Evolutionary conservation across 2,113 vertebrate genomes (phyloP).

Genomic region (Puffinus mauretanicus): DNA sequence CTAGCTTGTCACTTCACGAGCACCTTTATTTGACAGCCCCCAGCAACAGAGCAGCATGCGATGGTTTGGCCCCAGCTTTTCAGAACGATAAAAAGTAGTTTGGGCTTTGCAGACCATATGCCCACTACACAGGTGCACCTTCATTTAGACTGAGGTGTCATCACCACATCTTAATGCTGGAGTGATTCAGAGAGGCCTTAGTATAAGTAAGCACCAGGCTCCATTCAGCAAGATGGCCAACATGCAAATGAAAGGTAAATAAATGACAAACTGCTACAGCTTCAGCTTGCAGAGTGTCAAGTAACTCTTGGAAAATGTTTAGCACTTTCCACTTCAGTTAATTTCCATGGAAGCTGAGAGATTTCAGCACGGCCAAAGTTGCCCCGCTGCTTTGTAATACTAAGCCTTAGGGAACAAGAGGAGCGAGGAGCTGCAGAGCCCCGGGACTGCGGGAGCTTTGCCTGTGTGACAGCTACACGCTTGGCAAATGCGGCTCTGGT

Average conservation of each 20-base stretch:
- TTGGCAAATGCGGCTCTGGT: fast-evolving
- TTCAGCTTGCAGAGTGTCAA: slow-evolving; percentile 26
- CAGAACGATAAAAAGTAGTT: neutral
- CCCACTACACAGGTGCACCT: neutral
- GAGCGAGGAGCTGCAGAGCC: neutral
- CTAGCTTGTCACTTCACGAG: neutral
- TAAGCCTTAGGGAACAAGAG: neutral
- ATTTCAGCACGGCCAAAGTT: neutral
- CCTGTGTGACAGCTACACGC: neutral
- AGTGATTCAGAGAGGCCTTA: neutral
- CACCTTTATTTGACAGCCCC: neutral
- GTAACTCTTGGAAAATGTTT: neutral
- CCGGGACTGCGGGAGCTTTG: neutral
- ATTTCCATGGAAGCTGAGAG: neutral
- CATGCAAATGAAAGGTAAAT: slow-evolving; percentile 49
- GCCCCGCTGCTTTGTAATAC: neutral
- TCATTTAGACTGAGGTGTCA: neutral
- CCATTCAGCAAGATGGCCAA: neutral
- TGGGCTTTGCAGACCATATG: neutral
- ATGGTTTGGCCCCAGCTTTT: neutral
- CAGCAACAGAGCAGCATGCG: neutral
- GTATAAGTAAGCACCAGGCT: neutral
- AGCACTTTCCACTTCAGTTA: slow-evolving; percentile 13
- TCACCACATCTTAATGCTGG: neutral
- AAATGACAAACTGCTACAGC: slow-evolving; percentile 12